Base-by-base conservation (phyloP, 2,888 invertebrate species). In the Malthinus seriepunctatus region DNA sequence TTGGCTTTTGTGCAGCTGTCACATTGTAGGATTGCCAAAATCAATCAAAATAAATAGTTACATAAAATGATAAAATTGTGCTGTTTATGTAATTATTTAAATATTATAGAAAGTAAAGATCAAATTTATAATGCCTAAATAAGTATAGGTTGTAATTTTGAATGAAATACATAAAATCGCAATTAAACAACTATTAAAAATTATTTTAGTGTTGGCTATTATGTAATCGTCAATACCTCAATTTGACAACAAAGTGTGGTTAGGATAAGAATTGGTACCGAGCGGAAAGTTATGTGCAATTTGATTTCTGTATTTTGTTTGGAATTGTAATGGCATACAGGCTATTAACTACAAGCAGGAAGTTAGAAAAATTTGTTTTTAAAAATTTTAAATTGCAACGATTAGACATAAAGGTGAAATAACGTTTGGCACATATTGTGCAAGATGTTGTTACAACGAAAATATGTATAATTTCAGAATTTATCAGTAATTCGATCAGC, bases 311-410 rank as follows among this genome's bases (percentile, higher is more conserved):
- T 34, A n/a, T 38, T 8, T 34, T 48, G 12, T 8, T 31, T 42
- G 7, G 47, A 53, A 32, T 32, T 69, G 70, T 67, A 65, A 88
- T 88, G 88, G 87, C 88, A 64, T 82, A 85, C 73, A 82, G 86
- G 72, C 76, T 88, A 64, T 75, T 88, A 57, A 81, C 78, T 63
- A 82, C 83, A 54, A 83, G 84, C 44, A 82, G 79, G 68, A 82
- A 81, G 68, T 76, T 88, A 67, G 86, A 86, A 71, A 81, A 79
- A 71, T 66, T 78, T 45, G 66, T 76, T 47, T 73, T 69, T 67
- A 74, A 75, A 69, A 77, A 72, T 57, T 63, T 76, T 42, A 74
- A 71, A 63, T 71, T 74, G 38, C 74, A 68, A 52, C 76, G 73
- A 67, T 63, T 70, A 53, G 71, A 72, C 66, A 3, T 23, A 23